These are phyloP conservation scores for Uria aalge DNA, from an alignment of 2,113 vertebrate genomes.

Conservation along the genomic window DNA sequence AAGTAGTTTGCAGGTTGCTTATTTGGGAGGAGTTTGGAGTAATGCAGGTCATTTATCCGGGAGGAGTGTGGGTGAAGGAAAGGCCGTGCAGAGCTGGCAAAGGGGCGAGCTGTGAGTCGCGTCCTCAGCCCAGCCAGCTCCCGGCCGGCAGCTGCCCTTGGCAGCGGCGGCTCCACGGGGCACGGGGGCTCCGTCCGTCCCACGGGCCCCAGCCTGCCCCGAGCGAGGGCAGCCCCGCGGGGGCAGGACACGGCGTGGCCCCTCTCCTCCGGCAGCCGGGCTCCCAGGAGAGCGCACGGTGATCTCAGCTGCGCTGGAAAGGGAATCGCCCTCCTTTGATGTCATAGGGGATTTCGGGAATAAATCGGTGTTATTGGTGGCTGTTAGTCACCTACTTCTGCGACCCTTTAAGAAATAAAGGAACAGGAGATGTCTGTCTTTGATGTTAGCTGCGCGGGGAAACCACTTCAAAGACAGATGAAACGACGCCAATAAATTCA, in stretches of 20 bases:
- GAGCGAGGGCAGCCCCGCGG: too few relatives aligned
- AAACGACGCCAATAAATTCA: fast-evolving
- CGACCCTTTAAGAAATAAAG: neutral
- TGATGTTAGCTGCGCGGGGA: fast-evolving
- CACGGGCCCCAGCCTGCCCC: too few relatives aligned
- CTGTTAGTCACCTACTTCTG: neutral
- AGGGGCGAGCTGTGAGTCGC: neutral
- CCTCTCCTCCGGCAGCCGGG: fast-evolving
- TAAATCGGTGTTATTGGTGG: neutral
- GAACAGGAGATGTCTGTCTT: neutral
- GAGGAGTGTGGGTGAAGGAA: neutral
- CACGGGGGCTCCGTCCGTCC: too few relatives aligned
- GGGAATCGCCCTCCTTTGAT: neutral
- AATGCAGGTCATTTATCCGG: too few relatives aligned
- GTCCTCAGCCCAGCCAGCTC: too few relatives aligned
- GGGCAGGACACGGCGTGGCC: fast-evolving
- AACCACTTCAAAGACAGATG: neutral
- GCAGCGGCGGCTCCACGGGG: too few relatives aligned
- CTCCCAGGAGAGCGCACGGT: neutral
- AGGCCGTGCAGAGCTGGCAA: too few relatives aligned
- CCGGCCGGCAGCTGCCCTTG: too few relatives aligned
- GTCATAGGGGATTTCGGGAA: neutral
- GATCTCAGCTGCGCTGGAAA: neutral
- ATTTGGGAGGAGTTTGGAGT: neutral
- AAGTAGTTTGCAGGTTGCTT: too few relatives aligned